Conservation (phyloP, 2,113 vertebrate genomes). For the Corvus moneduloides region DNA sequence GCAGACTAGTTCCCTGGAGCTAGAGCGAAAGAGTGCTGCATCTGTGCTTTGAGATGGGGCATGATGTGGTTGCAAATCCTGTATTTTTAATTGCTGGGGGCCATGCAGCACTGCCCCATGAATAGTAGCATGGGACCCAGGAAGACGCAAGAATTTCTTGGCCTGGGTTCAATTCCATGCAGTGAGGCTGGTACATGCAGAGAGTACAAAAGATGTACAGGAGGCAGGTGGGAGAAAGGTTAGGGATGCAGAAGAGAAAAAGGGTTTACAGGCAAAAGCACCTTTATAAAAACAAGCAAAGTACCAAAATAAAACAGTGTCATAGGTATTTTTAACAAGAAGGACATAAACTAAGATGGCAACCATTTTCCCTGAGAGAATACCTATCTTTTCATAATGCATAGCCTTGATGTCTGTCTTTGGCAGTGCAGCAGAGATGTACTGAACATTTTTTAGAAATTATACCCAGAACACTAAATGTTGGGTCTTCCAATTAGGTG, state of each 20-base stretch:
- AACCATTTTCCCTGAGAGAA: background rate
- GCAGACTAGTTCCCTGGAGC: background rate
- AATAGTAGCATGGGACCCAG: background rate
- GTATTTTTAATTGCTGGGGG: background rate
- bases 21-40: background rate
- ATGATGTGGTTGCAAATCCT: background rate
- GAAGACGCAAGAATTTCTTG: background rate
- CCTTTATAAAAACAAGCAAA: background rate
- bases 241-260: background rate
- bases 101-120: background rate
- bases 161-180: background rate
- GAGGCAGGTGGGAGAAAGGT: background rate
- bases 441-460: background rate
- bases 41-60: background rate
- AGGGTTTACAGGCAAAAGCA: background rate
- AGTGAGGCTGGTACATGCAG: background rate
- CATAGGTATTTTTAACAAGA: background rate
- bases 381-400: background rate
- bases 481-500: background rate
- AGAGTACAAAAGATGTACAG: background rate
- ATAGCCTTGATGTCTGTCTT: background rate
- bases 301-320: background rate
- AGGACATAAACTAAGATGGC: background rate
- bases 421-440: background rate
- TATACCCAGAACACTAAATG: background rate